Evolutionary conservation across 1,140 invertebrate species (phyloP), one percentile per base, ranked within the genome.

Genomic region (Drosophila tropicalis): DNA sequence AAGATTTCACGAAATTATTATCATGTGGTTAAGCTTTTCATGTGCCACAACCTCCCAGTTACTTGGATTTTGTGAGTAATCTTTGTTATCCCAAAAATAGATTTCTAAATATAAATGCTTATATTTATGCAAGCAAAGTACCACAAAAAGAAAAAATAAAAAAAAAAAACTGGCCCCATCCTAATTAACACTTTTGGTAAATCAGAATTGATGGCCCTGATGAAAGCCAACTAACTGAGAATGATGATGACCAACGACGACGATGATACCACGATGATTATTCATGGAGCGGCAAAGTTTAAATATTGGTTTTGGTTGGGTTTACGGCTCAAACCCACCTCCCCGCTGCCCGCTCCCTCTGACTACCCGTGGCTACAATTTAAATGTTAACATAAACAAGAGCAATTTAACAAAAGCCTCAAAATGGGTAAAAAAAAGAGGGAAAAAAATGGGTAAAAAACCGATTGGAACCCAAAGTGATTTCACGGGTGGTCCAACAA

Each of bases 331-430:
- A 36, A 19, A 19, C 44, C n/a, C 6, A 29, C 29, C 29, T 0
- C 44, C 17, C 44, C 17, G 9, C 2, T 22, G 6, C 13, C 5
- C 32, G 29, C 25, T 22, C 55, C n/a, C 15, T 34, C n/a, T 36
- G 81, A 70, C 81, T 79, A 89, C 85, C 84, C 84, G 84, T 90
- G 84, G 85, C 84, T 75, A 90, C 87, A 90, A 90, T 90, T 87
- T 90, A 90, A 90, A 90, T 90, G 87, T 90, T 90, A 90, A 89
- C 87, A 90, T 90, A 90, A 90, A 90, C 87, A 90, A 90, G 87
- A 90, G 87, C 89, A 90, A 90, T 90, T 90, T 90, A 90, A 90
- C 82, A 86, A 82, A 90, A 90, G 80, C 67, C 70, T 73, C 61
- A 62, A 76, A 73, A 36, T 36, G 47, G 22, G 64, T 32, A 41